Conservation (phyloP, 2,888 invertebrate genomes). For the Orthosia cruda region DNA sequence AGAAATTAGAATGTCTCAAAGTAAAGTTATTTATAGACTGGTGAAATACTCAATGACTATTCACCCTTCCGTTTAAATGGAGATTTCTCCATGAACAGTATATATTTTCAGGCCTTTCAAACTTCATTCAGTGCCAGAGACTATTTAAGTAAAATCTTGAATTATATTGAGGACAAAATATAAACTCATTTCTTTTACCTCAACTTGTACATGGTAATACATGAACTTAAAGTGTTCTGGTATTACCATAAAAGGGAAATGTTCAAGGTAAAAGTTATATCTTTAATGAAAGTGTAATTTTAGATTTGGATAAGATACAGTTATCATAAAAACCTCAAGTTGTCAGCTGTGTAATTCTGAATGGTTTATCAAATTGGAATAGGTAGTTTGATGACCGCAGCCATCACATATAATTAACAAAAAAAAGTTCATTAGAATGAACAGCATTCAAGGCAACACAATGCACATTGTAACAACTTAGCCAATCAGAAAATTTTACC, state of each 20-base stretch:
- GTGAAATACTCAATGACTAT: slow-evolving; percentile 50
- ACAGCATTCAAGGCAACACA: slow-evolving; percentile 1
- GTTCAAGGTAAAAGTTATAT: slow-evolving; percentile 24
- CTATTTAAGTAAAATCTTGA: neutral
- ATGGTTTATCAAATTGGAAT: slow-evolving; percentile 11
- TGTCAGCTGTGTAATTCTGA: slow-evolving; percentile 1
- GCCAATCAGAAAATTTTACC: slow-evolving; percentile 17
- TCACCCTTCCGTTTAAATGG: slow-evolving; percentile 40
- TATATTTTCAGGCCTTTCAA: slow-evolving; percentile 28
- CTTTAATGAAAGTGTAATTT: slow-evolving; percentile 10
- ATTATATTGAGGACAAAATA: slow-evolving; percentile 6
- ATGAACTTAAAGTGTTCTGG: neutral
- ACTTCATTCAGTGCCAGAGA: slow-evolving; percentile 15
- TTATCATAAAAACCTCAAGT: slow-evolving; percentile 24
- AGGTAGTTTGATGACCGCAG: slow-evolving; percentile 21
- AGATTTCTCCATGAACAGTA: slow-evolving; percentile 18
- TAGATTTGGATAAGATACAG: slow-evolving; percentile 7
- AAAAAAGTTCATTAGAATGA: slow-evolving; percentile 4
- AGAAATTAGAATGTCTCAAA: slow-evolving; percentile 59
- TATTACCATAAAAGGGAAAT: slow-evolving; percentile 8
- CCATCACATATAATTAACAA: slow-evolving; percentile 24
- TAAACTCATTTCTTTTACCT: neutral
- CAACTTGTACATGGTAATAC: neutral
- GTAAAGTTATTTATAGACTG: slow-evolving; percentile 56
- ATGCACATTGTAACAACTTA: slow-evolving; percentile 15